Base-by-base conservation (phyloP, 2,888 invertebrate species). In the Drosophila kanekoi region DNA sequence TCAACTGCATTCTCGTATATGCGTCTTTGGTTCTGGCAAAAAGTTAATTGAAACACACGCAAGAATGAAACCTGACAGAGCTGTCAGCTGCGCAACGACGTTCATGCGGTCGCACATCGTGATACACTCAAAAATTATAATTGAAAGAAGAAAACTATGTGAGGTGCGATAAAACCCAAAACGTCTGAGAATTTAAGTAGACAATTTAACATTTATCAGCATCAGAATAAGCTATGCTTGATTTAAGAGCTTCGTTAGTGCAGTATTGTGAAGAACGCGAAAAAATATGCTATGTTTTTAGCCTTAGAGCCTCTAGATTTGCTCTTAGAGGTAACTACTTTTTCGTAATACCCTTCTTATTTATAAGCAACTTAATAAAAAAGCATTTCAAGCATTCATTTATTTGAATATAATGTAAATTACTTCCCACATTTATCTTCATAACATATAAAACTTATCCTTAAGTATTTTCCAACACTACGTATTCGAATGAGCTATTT, bases 41-140 rank as follows among this genome's bases (percentile, higher is more conserved):
- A 85, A 85, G 89, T 86, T 86, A 86, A 86, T 86, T 86, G 85
- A 86, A 86, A 87, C 87, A 81, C 83, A 80, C 64, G 72, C 83
- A 72, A 88, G 75, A 70, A 71, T 77, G 77, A 77, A 88, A 63
- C 56, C 77, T 62, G 83, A 73, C 70, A 47, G 52, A 66, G 69
- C 65, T 62, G 63, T 64, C 73, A 59, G 80, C 53, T 18, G 18
- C 3, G 28, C 10, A 16, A 35, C 41, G 38, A 35, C 14, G 85
- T 71, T 81, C 51, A 80, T 80, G 68, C 81, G 40, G 14, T 38
- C 16, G 16, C 11, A 44, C 23, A 10, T 41, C 28, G 16, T 45
- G 69, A 69, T 48, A n/a, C 23, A 37, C 10, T 35, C 11, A 10
- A 16, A 23, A 38, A 44, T 57, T 18, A 48, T 14, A 23, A 5